phyloP scores from a whole-genome alignment of 2,888 invertebrate genomes.

The Tachina lurida region DNA sequence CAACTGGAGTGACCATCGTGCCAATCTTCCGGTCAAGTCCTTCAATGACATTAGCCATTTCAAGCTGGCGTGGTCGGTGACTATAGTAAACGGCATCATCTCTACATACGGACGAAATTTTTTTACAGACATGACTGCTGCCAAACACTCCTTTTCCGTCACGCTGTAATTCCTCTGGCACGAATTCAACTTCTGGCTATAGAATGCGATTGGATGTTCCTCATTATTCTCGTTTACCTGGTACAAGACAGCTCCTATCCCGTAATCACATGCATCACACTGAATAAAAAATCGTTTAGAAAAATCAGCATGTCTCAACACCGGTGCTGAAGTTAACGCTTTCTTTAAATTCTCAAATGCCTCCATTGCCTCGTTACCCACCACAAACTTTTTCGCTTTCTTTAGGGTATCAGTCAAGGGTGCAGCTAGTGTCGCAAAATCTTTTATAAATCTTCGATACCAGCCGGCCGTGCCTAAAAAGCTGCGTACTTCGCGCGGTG shows the following conservation, averaged over 20 bases:
- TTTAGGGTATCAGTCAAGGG: too few relatives aligned
- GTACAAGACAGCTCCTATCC: neutral
- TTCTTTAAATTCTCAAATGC: too few relatives aligned
- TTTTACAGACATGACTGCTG: neutral
- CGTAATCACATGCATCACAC: neutral
- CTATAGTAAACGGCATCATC: conserved; percentile 5
- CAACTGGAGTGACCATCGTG: too few relatives aligned
- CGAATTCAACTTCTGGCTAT: neutral
- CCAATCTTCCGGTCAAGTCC: too few relatives aligned
- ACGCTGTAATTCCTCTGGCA: neutral
- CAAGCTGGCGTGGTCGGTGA: too few relatives aligned
- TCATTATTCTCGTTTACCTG: neutral
- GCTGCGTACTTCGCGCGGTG: too few relatives aligned
- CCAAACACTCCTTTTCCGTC: neutral
- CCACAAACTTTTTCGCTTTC: too few relatives aligned
- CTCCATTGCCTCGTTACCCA: too few relatives aligned
- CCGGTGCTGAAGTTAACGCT: neutral
- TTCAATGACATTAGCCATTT: too few relatives aligned
- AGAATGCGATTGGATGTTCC: neutral
- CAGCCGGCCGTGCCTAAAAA: too few relatives aligned
- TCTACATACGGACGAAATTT: neutral
- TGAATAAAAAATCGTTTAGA: neutral
- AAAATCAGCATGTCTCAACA: neutral
- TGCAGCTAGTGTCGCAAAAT: too few relatives aligned
- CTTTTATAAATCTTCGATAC: too few relatives aligned